Evolutionary conservation across 2,113 vertebrate genomes (phyloP), one percentile per base, ranked within the genome.

Genomic region (Uropsilus gracilis): DNA sequence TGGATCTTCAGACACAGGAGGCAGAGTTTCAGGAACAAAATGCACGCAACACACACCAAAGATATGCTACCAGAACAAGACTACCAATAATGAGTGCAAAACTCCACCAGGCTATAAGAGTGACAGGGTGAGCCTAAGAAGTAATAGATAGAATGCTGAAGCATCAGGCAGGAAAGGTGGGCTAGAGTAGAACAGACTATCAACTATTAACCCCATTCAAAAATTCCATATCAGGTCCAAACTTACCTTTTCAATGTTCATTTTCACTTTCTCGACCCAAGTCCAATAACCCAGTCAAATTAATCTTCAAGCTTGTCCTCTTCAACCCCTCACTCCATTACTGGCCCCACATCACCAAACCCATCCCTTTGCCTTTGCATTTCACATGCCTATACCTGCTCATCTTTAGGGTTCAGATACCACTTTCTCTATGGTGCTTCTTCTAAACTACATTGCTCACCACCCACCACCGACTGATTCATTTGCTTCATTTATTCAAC

Each of bases 11-110:
- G 55, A 61, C 34, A 2, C 0, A 1, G 28, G 66, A 66, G 77
- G 4, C 18, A 78, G 48, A 73, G 22, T 85, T 85, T 50, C 16
- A 55, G 86, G 64, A 53, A 39, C 13, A 11, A 24, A 39, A 4
- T 1, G 26, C 28, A 28, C 34, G 8, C 17, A 5, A 24, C 12
- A 8, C n/a, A 32, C 3, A 9, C 37, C 39, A 16, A 78, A 37
- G 59, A 50, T 2, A 11, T 16, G 28, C 28, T 24, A 48, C 5
- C 14, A 71, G 24, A 18, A 18, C n/a, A 57, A 24, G 42, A 69
- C 11, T 3, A 3, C 32, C 5, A 53, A 3, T 0, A 37, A 5
- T 0, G 8, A 66, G 55, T 37, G 5, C 10, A 20, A 61, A 64
- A 83, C 37, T 8, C 39, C 46, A 26, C 59, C 86, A 14, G 1